Evolutionary conservation across 2,888 invertebrate genomes (phyloP), one percentile per base, ranked within the genome.

Genomic region (Acleris sparsana): DNA sequence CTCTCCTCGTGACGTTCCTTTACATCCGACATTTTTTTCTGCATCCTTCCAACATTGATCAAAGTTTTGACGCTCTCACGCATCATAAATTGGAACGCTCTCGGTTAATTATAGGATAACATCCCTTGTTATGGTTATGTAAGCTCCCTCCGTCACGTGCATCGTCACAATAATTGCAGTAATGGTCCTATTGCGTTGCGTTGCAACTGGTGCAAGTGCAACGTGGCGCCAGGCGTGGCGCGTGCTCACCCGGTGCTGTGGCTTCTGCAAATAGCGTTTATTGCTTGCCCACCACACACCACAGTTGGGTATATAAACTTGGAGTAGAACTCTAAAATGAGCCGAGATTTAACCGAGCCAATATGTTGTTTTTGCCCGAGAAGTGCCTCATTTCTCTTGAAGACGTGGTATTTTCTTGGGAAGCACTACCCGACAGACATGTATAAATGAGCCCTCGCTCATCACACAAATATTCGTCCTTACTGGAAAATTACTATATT

Each of bases 181-280:
- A 65, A 55, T 68, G 11, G 53, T 62, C n/a, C 51, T 43, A 17
- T 46, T 58, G 64, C 60, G 63, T 63, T 55, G 67, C 62, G 68
- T 67, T 67, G 69, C 68, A 67, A 68, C 67, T 25, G 39, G 33
- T 18, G 68, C 75, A 71, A 68, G 57, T 57, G 74, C 75, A 78
- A 77, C 80, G 78, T 75, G 81, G 77, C 77, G 69, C 70, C 69
- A 43, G 78, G 73, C 74, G 67, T 29, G 79, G 73, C 74, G 68
- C 68, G 69, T 72, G 75, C 70, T 69, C 71, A 74, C 72, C 74
- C 74, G 73, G 72, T 83, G 83, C 78, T 85, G 85, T 78, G 85
- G 87, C 85, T 87, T 87, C 88, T 82, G 82, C 82, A 84, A 86
- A 85, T 86, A 86, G 79, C 76, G 77, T 84, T 86, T 87, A 86